These are phyloP conservation scores for Xenopus borealis DNA, from an alignment of 2,113 vertebrate genomes.

Conservation along the genomic window DNA sequence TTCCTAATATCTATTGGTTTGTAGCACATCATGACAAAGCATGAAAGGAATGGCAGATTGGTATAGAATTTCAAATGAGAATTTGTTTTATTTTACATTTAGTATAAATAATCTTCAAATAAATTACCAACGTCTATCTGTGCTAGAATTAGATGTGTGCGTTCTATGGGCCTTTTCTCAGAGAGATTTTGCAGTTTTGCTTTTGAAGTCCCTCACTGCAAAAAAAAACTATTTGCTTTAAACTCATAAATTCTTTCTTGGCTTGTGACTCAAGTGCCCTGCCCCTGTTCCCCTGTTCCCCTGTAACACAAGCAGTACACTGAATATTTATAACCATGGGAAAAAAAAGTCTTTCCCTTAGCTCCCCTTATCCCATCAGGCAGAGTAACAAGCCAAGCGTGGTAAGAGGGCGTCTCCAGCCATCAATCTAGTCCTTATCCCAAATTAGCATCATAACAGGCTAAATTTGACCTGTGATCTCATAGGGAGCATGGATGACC, in stretches of 20 bases:
- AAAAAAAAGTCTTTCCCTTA: background rate
- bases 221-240: background rate
- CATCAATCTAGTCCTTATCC: conserved; percentile 17
- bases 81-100: no score
- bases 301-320: background rate
- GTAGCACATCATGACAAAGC: no score
- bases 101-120: no score
- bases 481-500: conserved; percentile 17
- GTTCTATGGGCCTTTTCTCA: no score
- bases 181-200: no score
- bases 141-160: no score
- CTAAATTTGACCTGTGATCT: conserved; percentile 17
- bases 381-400: background rate
- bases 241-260: background rate
- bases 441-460: conserved; percentile 31
- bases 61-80: no score
- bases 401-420: background rate
- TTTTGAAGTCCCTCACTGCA: background rate
- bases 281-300: background rate
- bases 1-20: no score
- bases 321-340: conserved; percentile 35
- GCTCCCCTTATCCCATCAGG: conserved; percentile 2
- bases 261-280: no score
- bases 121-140: no score
- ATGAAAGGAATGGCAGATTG: no score